These are phyloP conservation scores for Drosophila birchii DNA, from an alignment of 2,888 invertebrate genomes.

Conservation along the genomic window DNA sequence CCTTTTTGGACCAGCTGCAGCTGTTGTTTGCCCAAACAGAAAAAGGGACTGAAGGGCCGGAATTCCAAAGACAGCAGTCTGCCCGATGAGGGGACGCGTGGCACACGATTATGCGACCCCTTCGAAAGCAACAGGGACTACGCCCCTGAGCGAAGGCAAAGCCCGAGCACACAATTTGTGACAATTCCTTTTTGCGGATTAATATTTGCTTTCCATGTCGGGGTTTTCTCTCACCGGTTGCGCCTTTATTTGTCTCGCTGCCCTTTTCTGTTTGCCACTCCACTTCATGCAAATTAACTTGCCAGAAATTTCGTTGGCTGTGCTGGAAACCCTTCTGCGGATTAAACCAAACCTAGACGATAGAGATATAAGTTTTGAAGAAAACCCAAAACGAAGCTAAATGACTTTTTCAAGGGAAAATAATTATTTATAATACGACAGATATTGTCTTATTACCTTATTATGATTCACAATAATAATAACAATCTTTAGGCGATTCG, in stretches of 20 bases:
- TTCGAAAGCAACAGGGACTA: conserved; percentile 12
- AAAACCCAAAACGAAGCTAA: conserved; percentile 15
- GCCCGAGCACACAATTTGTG: conserved; percentile 71
- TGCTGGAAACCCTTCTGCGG: conserved; percentile 18
- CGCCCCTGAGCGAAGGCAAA: conserved; percentile 38
- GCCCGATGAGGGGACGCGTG: conserved; percentile 7
- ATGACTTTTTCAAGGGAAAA: conserved; percentile 20
- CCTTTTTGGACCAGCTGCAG: conserved; percentile 67
- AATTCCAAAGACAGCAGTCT: conserved; percentile 31
- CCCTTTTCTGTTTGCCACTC: conserved; percentile 62
- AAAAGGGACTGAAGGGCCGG: conserved; percentile 32
- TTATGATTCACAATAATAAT: conserved; percentile 32
- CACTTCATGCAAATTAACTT: conserved; percentile 76
- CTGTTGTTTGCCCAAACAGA: conserved; percentile 72
- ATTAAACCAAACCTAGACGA: conserved; percentile 5
- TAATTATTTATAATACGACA: conserved; percentile 66
- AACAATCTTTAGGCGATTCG: neutral
- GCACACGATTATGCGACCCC: conserved; percentile 8
- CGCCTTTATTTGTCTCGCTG: conserved; percentile 69
- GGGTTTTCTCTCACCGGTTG: conserved; percentile 64
- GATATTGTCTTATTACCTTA: conserved; percentile 68
- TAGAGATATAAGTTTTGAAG: conserved; percentile 10
- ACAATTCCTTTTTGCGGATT: conserved; percentile 81
- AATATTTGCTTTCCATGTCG: conserved; percentile 70
- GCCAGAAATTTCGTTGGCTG: conserved; percentile 65